Percentiles rank a stretch among this genome's conserved stretches.
Conservation (phyloP, 2,797 vertebrate genomes). For the Arctocebus calabarensis region DNA sequence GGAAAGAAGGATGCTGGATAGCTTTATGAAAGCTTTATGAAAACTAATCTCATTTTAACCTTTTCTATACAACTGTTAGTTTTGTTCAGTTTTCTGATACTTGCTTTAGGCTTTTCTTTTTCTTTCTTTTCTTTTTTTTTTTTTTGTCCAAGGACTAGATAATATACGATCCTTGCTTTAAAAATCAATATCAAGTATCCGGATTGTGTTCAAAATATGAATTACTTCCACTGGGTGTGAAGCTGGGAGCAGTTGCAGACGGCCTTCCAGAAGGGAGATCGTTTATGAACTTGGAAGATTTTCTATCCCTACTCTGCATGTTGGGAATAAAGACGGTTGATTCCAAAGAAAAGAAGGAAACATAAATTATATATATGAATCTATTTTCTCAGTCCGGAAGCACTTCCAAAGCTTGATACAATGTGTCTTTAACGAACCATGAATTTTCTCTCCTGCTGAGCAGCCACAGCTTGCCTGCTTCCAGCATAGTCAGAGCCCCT, state of each 20-base stretch:
- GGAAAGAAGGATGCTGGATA: slow-evolving; percentile 74
- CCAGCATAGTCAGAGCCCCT: slow-evolving; percentile 84
- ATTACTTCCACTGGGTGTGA: slow-evolving; percentile 76
- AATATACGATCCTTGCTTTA: slow-evolving; percentile 74
- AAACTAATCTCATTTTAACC: slow-evolving; percentile 80
- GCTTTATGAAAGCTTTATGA: slow-evolving; percentile 77
- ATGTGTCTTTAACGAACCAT: slow-evolving; percentile 85
- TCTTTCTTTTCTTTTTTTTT: not conserved
- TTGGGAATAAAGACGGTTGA: slow-evolving; percentile 74
- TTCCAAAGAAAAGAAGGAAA: slow-evolving; percentile 72
- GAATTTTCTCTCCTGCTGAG: slow-evolving; percentile 83
- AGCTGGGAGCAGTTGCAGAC: slow-evolving; percentile 71
- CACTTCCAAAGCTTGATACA: slow-evolving; percentile 82
- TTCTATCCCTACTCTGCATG: slow-evolving; percentile 81
- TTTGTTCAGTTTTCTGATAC: slow-evolving; percentile 74
- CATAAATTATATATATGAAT: slow-evolving; percentile 53
- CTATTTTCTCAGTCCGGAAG: slow-evolving; percentile 71
- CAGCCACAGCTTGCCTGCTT: slow-evolving; percentile 80
- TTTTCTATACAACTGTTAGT: slow-evolving; percentile 73
- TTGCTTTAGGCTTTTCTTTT: slow-evolving; percentile 62
- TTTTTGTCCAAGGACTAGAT: slow-evolving; percentile 72
- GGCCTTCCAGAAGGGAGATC: slow-evolving; percentile 79
- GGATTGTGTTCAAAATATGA: slow-evolving; percentile 77
- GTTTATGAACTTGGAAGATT: slow-evolving; percentile 80
- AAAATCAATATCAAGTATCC: slow-evolving; percentile 74